Conservation (phyloP, 2,797 vertebrate species). For the Danio choprae region DNA sequence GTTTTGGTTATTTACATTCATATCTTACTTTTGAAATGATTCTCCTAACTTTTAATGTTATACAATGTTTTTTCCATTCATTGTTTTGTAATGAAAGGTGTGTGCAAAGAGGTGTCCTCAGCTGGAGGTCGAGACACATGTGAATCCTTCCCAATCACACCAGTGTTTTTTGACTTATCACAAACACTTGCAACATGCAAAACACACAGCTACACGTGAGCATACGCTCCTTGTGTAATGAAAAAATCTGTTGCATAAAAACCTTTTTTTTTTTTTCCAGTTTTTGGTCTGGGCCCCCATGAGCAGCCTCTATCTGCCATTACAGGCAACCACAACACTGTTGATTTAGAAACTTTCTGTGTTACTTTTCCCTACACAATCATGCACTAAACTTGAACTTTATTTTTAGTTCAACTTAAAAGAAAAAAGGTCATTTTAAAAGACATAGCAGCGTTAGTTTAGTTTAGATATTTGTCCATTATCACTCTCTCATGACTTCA, state of each 20-base stretch:
- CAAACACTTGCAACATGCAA: conserved; percentile 18
- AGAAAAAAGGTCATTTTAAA: not conserved
- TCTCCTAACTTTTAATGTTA: too few relatives aligned
- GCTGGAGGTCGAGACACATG: not conserved
- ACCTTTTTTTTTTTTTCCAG: not conserved
- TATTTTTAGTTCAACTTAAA: not conserved
- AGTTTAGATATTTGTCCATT: conserved; percentile 37
- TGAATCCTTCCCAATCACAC: not conserved
- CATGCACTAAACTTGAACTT: not conserved
- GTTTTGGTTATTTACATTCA: too few relatives aligned
- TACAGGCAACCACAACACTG: too few relatives aligned
- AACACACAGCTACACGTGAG: conserved; percentile 22
- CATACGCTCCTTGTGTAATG: not conserved
- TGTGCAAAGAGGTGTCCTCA: too few relatives aligned
- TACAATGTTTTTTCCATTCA: too few relatives aligned
- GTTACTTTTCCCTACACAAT: not conserved
- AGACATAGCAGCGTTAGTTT: not conserved
- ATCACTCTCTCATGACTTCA: conserved; percentile 75
- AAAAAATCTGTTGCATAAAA: not conserved
- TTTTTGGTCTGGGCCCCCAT: not conserved
- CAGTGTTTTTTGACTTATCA: not conserved
- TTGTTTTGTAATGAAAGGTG: too few relatives aligned
- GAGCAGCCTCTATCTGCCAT: conserved; percentile 1
- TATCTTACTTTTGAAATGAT: too few relatives aligned
- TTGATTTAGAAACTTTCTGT: too few relatives aligned